These are phyloP conservation scores for Apistogramma diplotaenia DNA, from an alignment of 2,113 vertebrate genomes.

Conservation along the genomic window DNA sequence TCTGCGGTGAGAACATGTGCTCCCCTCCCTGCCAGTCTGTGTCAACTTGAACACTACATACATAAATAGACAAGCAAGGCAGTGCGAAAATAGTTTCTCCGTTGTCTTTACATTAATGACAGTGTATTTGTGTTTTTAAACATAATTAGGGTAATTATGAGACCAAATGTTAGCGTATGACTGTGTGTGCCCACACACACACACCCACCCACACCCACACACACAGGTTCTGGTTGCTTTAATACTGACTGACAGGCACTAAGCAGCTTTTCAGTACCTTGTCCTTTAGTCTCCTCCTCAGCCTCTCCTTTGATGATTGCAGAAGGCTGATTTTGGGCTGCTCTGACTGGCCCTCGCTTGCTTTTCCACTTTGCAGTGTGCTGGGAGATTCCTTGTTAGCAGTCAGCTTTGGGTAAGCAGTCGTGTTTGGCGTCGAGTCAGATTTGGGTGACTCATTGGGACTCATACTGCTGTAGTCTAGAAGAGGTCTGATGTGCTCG, in stretches of 20 bases:
- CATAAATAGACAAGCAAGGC: slow-evolving; percentile 2
- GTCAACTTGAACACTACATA: slow-evolving; percentile 14
- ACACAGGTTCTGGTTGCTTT: slow-evolving; percentile 27
- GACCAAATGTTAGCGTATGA: slow-evolving; percentile 3
- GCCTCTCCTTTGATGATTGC: slow-evolving; percentile 95
- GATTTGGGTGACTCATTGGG: slow-evolving; percentile 63
- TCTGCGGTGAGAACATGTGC: slow-evolving; percentile 1
- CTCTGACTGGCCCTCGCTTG: slow-evolving; percentile 72
- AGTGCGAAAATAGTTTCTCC: background rate
- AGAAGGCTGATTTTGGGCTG: slow-evolving; percentile 88
- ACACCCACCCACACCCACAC: too few relatives aligned
- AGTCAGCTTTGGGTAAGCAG: slow-evolving; percentile 8
- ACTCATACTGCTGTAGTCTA: slow-evolving; percentile 59
- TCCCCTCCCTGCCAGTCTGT: background rate
- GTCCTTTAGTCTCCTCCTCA: slow-evolving; percentile 93
- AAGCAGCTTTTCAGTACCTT: slow-evolving; percentile 81
- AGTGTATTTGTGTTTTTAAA: background rate
- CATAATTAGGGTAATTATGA: slow-evolving; percentile 26
- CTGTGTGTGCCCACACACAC: slow-evolving; percentile 18
- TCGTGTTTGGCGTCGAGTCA: slow-evolving; percentile 16
- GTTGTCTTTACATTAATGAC: background rate
- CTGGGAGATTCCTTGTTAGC: slow-evolving; percentile 50
- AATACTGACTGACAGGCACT: slow-evolving; percentile 56
- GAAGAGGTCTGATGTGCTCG: slow-evolving; percentile 47
- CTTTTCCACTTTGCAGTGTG: slow-evolving; percentile 22